phyloP scores from a whole-genome alignment of 1,140 invertebrate genomes.

The Hydropsyche tenuis region DNA sequence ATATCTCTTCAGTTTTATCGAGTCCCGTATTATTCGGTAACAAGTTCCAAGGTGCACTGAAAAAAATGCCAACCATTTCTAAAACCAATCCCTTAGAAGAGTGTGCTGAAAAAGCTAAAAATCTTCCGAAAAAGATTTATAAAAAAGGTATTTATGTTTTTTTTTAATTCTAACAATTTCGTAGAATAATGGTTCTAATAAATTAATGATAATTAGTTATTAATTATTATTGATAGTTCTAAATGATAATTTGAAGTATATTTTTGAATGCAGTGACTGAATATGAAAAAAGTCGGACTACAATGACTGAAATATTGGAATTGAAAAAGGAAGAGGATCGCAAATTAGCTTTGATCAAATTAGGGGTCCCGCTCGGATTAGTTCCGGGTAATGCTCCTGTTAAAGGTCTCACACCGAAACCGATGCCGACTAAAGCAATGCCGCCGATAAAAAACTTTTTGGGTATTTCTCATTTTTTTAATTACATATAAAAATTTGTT shows the following conservation, averaged over 20 bases:
- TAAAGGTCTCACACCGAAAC: conserved; percentile 53
- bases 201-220: neutral
- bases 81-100: conserved; percentile 25
- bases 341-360: conserved; percentile 43
- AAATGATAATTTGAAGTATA: neutral
- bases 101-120: neutral
- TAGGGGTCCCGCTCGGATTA: conserved; percentile 57
- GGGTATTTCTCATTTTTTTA: conserved; percentile 9
- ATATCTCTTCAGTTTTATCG: conserved; percentile 4
- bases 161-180: neutral
- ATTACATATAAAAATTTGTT: no score
- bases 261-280: conserved; percentile 7
- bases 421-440: conserved; percentile 61
- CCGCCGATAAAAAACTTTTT: conserved; percentile 53
- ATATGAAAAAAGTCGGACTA: conserved; percentile 18
- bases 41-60: conserved; percentile 32
- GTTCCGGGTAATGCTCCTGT: conserved; percentile 54
- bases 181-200: no score
- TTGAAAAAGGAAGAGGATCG: conserved; percentile 29
- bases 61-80: conserved; percentile 35
- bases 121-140: conserved; percentile 5
- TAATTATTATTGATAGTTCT: neutral
- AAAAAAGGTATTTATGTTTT: conserved; percentile 24
- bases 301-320: conserved; percentile 13
- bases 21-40: conserved; percentile 33